These are phyloP conservation scores for Sminthurides aquaticus DNA, from an alignment of 2,888 invertebrate species.

Conservation along the genomic window DNA sequence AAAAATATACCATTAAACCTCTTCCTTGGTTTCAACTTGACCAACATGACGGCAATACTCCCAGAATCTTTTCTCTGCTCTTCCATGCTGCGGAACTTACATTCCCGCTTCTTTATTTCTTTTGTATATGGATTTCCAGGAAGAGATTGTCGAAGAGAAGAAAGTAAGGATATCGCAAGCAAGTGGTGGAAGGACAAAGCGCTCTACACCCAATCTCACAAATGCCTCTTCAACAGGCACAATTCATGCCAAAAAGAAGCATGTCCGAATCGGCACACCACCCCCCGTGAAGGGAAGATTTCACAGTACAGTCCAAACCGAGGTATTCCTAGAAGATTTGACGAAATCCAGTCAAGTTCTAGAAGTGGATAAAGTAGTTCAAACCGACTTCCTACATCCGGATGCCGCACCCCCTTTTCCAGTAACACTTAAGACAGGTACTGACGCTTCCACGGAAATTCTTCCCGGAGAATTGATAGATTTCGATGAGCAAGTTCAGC, in stretches of 20 bases:
- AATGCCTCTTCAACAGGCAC: background rate
- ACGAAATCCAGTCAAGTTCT: constrained; percentile 23
- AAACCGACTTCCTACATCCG: constrained; percentile 52
- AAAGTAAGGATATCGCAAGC: too few species aligned
- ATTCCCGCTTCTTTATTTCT: too few species aligned
- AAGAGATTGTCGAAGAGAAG: too few species aligned
- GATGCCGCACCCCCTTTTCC: constrained; percentile 71
- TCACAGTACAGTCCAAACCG: constrained; percentile 84
- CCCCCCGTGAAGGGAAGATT: constrained; percentile 73
- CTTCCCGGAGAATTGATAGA: constrained; percentile 83
- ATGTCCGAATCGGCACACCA: constrained; percentile 47
- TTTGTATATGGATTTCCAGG: too few species aligned
- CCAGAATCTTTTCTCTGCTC: too few species aligned
- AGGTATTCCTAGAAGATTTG: constrained; percentile 72
- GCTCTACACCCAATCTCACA: background rate
- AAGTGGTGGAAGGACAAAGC: background rate
- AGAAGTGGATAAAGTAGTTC: constrained; percentile 36
- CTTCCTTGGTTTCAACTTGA: too few species aligned
- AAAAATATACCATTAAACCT: too few species aligned
- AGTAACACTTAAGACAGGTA: constrained; percentile 69
- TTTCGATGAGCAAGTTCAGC: constrained; percentile 84
- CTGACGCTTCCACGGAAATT: constrained; percentile 77
- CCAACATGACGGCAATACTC: too few species aligned
- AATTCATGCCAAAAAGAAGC: background rate
- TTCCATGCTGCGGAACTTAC: too few species aligned